A percentile compares a stretch with the other conserved stretches of the same genome.
These are phyloP conservation scores for Stenopsyche tienmushanensis DNA, from an alignment of 1,140 invertebrate genomes.

Conservation along the genomic window DNA sequence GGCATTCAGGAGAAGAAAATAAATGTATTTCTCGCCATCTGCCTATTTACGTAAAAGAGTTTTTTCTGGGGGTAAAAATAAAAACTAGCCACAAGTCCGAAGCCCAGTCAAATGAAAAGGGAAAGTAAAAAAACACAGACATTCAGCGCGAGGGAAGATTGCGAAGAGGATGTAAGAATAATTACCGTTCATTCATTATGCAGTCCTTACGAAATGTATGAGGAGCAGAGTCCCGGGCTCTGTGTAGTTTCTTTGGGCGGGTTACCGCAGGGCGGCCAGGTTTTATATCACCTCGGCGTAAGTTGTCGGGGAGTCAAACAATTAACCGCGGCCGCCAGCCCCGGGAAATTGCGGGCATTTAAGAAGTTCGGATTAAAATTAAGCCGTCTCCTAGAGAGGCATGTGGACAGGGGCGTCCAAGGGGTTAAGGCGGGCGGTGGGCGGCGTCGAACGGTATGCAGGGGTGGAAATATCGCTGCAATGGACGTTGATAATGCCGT, in stretches of 20 bases:
- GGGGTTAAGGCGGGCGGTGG: neutral
- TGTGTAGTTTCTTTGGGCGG: constrained; percentile 6
- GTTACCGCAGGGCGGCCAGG: constrained; percentile 19
- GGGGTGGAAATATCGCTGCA: constrained; percentile 17
- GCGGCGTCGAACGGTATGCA: no score
- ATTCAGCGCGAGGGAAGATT: constrained; percentile 38
- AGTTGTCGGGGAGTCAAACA: no score
- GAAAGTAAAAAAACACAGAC: constrained; percentile 30
- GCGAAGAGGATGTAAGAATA: constrained; percentile 48
- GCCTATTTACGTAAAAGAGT: neutral
- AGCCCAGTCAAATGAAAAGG: constrained; percentile 12
- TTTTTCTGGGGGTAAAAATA: no score
- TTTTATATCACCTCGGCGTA: constrained; percentile 47
- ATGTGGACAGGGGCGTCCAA: neutral
- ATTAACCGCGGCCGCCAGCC: constrained; percentile 44
- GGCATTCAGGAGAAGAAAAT: neutral
- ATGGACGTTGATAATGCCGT: constrained; percentile 19
- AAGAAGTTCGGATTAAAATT: constrained; percentile 41
- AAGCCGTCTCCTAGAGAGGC: constrained; percentile 33
- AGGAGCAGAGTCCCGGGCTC: constrained; percentile 2
- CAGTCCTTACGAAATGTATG: constrained; percentile 43
- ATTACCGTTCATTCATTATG: constrained; percentile 52
- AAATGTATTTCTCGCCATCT: neutral
- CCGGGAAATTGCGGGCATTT: constrained; percentile 37
- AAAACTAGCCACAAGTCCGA: no score